Percentiles rank a stretch among this genome's conserved stretches.
These are phyloP conservation scores for Gymnocypris eckloni DNA, from an alignment of 2,797 vertebrate genomes.

Conservation along the genomic window DNA sequence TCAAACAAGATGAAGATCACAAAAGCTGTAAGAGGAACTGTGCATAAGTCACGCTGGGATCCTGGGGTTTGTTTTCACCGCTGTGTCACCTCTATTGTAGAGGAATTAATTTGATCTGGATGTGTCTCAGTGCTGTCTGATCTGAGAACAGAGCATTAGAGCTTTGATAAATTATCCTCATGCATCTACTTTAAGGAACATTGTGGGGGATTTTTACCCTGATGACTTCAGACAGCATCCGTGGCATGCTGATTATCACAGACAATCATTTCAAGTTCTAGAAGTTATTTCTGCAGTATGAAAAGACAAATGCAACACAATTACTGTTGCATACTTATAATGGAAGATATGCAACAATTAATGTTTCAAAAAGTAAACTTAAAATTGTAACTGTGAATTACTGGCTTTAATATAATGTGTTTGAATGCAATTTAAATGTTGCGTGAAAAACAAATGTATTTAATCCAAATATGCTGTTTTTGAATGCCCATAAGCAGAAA, in stretches of 20 bases:
- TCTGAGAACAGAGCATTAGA: conserved; percentile 14
- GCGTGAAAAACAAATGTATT: not conserved
- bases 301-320: not conserved
- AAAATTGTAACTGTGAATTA: not conserved
- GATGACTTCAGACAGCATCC: conserved; percentile 3
- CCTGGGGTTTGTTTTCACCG: conserved; percentile 40
- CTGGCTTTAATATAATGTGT: not conserved
- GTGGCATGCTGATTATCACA: not conserved
- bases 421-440: not conserved
- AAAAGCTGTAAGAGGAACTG: conserved; percentile 44
- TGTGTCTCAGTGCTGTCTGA: conserved; percentile 21
- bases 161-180: conserved; percentile 21
- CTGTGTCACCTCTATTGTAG: conserved; percentile 30
- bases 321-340: not conserved
- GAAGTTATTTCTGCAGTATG: not conserved
- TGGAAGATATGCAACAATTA: not conserved
- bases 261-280: not conserved
- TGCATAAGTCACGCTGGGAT: conserved; percentile 33
- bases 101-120: conserved; percentile 31
- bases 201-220: not conserved
- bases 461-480: not conserved
- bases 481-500: not conserved
- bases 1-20: conserved; percentile 46
- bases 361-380: not conserved
- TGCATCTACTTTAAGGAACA: conserved; percentile 3